Percentiles rank a stretch among this genome's conserved stretches.
phyloP scores from a whole-genome alignment of 2,113 vertebrate species.

The Syngnathus typhle region DNA sequence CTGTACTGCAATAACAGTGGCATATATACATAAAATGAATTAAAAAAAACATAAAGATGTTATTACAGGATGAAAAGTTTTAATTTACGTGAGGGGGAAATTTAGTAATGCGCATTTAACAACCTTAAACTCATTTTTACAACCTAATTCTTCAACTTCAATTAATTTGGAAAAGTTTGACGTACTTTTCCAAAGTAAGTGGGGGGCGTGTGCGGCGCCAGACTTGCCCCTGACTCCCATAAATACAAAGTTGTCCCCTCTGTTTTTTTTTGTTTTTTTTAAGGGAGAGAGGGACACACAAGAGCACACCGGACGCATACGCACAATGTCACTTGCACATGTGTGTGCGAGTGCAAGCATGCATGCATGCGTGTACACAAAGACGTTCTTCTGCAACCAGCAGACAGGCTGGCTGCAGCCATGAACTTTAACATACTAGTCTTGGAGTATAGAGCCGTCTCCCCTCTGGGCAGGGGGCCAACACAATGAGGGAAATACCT shows the following conservation, averaged over 20 bases:
- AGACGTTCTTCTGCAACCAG: conserved; percentile 17
- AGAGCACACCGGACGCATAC: not conserved
- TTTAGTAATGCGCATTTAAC: too few relatives aligned
- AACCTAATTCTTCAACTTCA: too few relatives aligned
- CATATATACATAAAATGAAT: too few relatives aligned
- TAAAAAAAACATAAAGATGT: too few relatives aligned
- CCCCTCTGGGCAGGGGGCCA: conserved; percentile 42
- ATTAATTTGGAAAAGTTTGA: not conserved
- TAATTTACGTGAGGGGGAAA: too few relatives aligned
- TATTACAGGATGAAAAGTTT: too few relatives aligned
- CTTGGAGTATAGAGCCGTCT: conserved; percentile 20
- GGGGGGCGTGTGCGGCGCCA: not conserved
- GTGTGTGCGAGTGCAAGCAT: conserved; percentile 5
- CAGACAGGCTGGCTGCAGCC: conserved; percentile 39
- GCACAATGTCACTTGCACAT: not conserved
- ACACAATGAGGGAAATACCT: conserved; percentile 43
- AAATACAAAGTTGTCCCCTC: not conserved
- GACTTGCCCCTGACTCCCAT: not conserved
- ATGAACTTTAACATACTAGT: conserved; percentile 63
- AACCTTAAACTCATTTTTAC: too few relatives aligned
- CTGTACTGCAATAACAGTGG: too few relatives aligned
- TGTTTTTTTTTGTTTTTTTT: too few relatives aligned
- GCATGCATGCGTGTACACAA: conserved; percentile 2
- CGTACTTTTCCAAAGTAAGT: not conserved
- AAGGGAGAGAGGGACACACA: not conserved